Percentiles rank a stretch among this genome's conserved stretches.
Evolutionary conservation across 1,140 invertebrate genomes (phyloP).

Genomic region (Eurosta solidaginis): DNA sequence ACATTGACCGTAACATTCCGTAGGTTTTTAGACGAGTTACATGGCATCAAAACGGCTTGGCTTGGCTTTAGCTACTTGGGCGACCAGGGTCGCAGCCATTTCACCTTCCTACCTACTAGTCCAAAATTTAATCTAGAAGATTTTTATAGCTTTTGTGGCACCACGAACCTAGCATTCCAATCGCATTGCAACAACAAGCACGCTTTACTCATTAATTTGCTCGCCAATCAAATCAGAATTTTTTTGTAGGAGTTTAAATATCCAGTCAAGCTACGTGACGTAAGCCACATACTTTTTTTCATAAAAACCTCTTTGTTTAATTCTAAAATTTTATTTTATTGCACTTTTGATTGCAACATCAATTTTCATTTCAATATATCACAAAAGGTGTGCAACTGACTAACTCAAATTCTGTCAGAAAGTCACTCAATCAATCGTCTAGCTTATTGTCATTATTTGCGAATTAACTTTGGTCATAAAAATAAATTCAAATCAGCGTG

Average conservation of each 20-base stretch:
- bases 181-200: background rate
- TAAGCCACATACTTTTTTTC: too few species aligned
- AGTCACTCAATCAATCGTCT: background rate
- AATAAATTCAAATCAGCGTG: conserved; percentile 28
- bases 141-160: background rate
- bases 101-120: background rate
- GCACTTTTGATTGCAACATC: too few species aligned
- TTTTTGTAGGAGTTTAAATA: too few species aligned
- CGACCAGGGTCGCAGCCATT: too few species aligned
- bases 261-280: too few species aligned
- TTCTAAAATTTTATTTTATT: too few species aligned
- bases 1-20: too few species aligned
- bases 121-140: background rate
- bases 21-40: too few species aligned
- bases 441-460: background rate
- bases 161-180: background rate
- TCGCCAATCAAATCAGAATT: too few species aligned
- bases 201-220: background rate
- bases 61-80: too few species aligned
- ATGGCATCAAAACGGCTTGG: too few species aligned
- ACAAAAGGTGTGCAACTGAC: background rate
- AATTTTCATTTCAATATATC: background rate
- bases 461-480: conserved; percentile 15
- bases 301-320: too few species aligned
- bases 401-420: background rate